phyloP scores from a whole-genome alignment of 2,113 vertebrate genomes.

The Corynorhinus townsendii region DNA sequence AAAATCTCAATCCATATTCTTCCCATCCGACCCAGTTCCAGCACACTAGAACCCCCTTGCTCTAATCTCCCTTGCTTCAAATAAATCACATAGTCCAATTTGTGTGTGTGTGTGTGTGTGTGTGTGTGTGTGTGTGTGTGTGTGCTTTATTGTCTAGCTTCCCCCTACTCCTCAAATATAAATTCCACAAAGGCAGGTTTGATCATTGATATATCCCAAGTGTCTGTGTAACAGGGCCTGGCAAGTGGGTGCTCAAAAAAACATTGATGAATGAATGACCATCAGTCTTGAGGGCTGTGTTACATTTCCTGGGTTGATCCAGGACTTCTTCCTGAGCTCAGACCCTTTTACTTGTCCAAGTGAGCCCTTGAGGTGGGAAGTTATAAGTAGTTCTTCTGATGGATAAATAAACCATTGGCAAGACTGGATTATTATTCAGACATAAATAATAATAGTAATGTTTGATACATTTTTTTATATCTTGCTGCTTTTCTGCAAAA shows the following conservation, averaged over 20 bases:
- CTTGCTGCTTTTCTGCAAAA: neutral
- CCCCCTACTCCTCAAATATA: neutral
- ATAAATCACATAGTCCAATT: neutral
- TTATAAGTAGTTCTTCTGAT: neutral
- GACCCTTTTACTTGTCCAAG: neutral
- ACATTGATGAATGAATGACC: neutral
- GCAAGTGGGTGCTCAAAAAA: neutral
- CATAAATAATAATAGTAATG: neutral
- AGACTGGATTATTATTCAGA: neutral
- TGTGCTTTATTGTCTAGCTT: neutral
- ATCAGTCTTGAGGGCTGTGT: neutral
- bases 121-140: too few relatives aligned
- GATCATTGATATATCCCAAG: neutral
- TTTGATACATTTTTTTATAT: conserved; percentile 9
- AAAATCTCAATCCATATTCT: neutral
- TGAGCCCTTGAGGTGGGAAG: neutral
- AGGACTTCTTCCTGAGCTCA: neutral
- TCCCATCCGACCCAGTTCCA: neutral
- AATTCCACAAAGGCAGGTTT: neutral
- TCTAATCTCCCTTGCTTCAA: neutral
- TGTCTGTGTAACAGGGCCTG: neutral
- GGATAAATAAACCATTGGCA: neutral
- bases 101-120: neutral
- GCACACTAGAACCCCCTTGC: neutral
- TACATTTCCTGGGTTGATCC: neutral